A percentile compares a stretch with the other conserved stretches of the same genome.
phyloP scores from a whole-genome alignment of 2,113 vertebrate genomes.

The Zootoca vivipara region DNA sequence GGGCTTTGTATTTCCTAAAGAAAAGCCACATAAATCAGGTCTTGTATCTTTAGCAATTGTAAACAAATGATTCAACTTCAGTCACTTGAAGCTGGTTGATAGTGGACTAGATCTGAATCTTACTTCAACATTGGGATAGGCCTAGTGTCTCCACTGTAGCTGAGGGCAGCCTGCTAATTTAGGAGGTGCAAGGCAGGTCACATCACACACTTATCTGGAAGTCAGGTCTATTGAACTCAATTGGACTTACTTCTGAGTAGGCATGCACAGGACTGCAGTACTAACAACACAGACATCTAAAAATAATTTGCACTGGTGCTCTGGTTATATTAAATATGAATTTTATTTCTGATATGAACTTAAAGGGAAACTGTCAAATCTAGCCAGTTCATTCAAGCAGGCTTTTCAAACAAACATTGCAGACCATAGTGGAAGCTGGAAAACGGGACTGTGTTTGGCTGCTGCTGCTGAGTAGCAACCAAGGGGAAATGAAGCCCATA shows the following conservation, averaged over 20 bases:
- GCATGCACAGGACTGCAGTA: background rate
- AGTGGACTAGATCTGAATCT: too few species aligned
- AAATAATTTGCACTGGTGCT: background rate
- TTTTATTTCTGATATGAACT: background rate
- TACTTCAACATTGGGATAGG: too few species aligned
- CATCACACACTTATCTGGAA: background rate
- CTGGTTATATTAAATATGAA: background rate
- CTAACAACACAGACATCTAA: background rate
- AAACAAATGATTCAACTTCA: background rate
- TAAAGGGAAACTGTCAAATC: background rate
- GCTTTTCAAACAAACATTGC: background rate
- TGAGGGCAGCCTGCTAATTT: too few species aligned
- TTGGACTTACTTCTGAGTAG: background rate
- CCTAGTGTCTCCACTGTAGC: too few species aligned
- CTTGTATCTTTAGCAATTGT: background rate
- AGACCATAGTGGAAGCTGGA: background rate
- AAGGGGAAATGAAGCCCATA: background rate
- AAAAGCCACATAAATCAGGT: background rate
- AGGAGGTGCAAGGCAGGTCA: too few species aligned
- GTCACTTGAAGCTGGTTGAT: background rate
- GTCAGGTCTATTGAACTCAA: background rate
- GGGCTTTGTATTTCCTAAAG: rapidly evolving
- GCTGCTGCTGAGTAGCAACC: background rate
- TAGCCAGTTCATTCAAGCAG: background rate
- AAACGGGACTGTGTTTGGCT: too few species aligned